Percentiles rank a stretch among this genome's conserved stretches.
Evolutionary conservation across 2,113 vertebrate species (phyloP).

Genomic region (Hemiprocne comata): DNA sequence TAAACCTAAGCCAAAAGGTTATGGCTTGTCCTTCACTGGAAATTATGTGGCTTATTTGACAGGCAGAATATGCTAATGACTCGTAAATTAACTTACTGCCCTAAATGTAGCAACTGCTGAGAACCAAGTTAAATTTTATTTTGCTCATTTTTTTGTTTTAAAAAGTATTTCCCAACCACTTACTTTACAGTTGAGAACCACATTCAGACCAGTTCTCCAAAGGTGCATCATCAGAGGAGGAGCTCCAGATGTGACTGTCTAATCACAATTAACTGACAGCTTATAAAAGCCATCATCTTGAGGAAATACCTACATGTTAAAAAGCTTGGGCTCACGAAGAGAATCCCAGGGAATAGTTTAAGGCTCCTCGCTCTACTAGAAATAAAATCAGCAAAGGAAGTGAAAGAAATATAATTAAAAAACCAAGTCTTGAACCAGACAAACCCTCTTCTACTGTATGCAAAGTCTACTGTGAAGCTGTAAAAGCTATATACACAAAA

Average conservation of each 20-base stretch:
- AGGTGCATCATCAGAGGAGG: not conserved
- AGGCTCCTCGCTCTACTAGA: not conserved
- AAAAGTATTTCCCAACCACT: not conserved
- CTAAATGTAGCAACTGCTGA: not conserved
- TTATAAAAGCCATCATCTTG: not conserved
- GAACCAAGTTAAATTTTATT: not conserved
- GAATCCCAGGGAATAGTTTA: not conserved
- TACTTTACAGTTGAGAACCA: not conserved
- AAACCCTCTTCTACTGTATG: not conserved
- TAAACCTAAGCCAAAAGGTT: not conserved
- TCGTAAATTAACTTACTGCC: not conserved
- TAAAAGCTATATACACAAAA: not conserved
- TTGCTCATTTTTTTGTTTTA: not conserved
- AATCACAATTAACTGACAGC: not conserved
- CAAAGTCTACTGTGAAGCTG: not conserved
- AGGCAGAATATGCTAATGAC: not conserved
- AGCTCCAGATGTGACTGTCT: not conserved
- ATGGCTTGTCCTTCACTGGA: not conserved
- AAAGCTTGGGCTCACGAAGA: not conserved
- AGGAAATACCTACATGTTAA: not conserved
- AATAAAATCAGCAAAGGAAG: slow-evolving; percentile 11
- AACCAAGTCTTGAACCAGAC: not conserved
- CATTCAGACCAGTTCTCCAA: not conserved
- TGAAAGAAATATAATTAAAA: slow-evolving; percentile 30
- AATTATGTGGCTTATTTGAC: not conserved